Base-by-base conservation (phyloP, 2,113 vertebrate species). In the Prunella himalayana region DNA sequence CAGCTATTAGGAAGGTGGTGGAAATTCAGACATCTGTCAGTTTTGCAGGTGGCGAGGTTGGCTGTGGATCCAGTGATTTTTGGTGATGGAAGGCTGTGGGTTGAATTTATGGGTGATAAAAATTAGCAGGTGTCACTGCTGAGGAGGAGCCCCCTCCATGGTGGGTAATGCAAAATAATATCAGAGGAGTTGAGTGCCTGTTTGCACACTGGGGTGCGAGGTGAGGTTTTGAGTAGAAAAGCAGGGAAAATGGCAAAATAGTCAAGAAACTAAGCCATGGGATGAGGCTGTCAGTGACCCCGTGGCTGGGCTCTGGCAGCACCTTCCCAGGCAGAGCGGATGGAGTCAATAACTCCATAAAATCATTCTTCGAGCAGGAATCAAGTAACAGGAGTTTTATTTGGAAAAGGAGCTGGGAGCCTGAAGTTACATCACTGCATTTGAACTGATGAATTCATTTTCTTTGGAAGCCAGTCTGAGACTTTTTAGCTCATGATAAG, bases 341-440 rank as follows among this genome's bases (percentile, higher is more conserved):
- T 1, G 2, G 86, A 94, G 82, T 91, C 86, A 95, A 77, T 90
- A 94, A 84, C 90, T 84, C 87, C 82, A 83, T 83, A 77, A 91
- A 92, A 71, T 79, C 88, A 72, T 83, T 45, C 65, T 82, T 81
- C 3, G 2, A 44, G 83, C 60, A 60, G 89, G 82, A 60, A 65
- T 78, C 63, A 33, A 59, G 53, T 90, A 91, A 70, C 82, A 63
- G 89, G 73, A 95, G 82, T 94, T 97, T 96, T 95, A 60, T 95
- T 96, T 98, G 93, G 90, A 95, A 92, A 95, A 95, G 73, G 88
- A 94, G 80, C 25, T 72, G 59, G 68, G 91, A 97, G 82, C 89
- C 83, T 93, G 91, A 78, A 88, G 95, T 94, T 96, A 95, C 87
- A 91, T 95, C 93, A 91, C 92, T 64, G 80, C 11, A 14, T 69